phyloP scores from a whole-genome alignment of 2,888 invertebrate species.

The Drosophila helvetica region DNA sequence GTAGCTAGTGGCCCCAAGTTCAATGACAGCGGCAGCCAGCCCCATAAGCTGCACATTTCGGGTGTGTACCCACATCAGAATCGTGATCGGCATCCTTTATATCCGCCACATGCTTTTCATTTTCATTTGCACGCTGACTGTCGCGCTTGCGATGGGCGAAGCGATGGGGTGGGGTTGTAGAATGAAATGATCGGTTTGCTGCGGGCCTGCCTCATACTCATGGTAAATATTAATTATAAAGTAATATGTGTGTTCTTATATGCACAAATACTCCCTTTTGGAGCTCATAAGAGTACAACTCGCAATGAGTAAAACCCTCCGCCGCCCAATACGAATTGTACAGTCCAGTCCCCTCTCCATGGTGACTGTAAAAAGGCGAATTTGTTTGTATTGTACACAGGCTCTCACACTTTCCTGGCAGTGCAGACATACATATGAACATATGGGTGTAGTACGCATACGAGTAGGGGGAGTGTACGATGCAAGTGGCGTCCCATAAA shows the following conservation, averaged over 20 bases:
- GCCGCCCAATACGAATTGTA: constrained; percentile 15
- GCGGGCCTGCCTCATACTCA: constrained; percentile 28
- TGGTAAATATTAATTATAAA: constrained; percentile 60
- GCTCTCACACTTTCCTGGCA: neutral
- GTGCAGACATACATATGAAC: neutral
- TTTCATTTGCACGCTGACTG: constrained; percentile 40
- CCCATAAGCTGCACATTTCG: constrained; percentile 29
- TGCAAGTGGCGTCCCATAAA: constrained; percentile 4
- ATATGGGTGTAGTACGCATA: too few relatives aligned
- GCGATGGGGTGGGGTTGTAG: constrained; percentile 3
- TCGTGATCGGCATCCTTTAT: constrained; percentile 52
- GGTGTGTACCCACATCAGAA: constrained; percentile 22
- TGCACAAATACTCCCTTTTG: constrained; percentile 20
- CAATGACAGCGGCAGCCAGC: constrained; percentile 54
- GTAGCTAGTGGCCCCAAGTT: constrained; percentile 40
- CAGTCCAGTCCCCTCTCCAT: constrained; percentile 20
- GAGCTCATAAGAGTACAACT: constrained; percentile 25
- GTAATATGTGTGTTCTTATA: constrained; percentile 55
- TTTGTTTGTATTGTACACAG: neutral
- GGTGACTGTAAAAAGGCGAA: constrained; percentile 33
- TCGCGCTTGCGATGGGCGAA: neutral
- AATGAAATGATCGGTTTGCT: constrained; percentile 7
- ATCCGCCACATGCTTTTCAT: constrained; percentile 62
- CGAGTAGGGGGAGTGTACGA: too few relatives aligned
- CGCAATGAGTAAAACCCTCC: constrained; percentile 31